phyloP scores from a whole-genome alignment of 2,888 invertebrate genomes.

The Drosophila nigritarsus region DNA sequence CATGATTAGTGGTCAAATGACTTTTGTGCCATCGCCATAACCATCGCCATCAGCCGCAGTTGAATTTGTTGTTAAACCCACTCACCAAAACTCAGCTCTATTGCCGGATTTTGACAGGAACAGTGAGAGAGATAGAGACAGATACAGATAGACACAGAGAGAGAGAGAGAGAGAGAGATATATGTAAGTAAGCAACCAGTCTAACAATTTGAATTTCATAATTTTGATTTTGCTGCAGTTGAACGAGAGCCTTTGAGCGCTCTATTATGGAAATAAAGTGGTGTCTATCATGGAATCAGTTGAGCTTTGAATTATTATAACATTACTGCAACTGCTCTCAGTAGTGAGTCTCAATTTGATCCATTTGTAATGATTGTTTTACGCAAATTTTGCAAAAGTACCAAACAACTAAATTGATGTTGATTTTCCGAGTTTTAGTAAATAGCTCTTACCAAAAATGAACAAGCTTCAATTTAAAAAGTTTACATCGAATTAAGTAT shows the following conservation, averaged over 20 bases:
- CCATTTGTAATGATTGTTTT: not conserved
- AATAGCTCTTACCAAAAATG: not conserved
- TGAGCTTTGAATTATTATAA: not conserved
- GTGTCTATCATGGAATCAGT: not conserved
- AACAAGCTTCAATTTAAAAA: not conserved
- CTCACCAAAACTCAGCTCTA: not conserved
- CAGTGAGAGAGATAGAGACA: not conserved
- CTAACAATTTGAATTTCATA: slow-evolving; percentile 26
- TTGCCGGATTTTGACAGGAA: slow-evolving; percentile 3
- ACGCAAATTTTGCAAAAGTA: not conserved
- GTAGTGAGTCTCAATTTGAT: not conserved
- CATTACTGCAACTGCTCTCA: not conserved
- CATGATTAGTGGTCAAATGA: slow-evolving; percentile 78
- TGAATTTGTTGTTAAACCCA: slow-evolving; percentile 13
- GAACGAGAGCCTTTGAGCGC: not conserved
- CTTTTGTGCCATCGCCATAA: slow-evolving; percentile 51
- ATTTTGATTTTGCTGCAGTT: slow-evolving; percentile 21
- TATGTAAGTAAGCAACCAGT: not conserved
- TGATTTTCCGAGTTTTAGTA: not conserved
- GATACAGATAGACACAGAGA: not conserved
- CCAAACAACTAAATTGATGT: not conserved
- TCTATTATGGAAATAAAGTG: slow-evolving; percentile 2
- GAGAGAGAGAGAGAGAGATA: not conserved
- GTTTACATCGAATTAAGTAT: not conserved
- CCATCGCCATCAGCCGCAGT: slow-evolving; percentile 20